These are phyloP conservation scores for Gallinago media DNA, from an alignment of 2,113 vertebrate genomes.

Conservation along the genomic window DNA sequence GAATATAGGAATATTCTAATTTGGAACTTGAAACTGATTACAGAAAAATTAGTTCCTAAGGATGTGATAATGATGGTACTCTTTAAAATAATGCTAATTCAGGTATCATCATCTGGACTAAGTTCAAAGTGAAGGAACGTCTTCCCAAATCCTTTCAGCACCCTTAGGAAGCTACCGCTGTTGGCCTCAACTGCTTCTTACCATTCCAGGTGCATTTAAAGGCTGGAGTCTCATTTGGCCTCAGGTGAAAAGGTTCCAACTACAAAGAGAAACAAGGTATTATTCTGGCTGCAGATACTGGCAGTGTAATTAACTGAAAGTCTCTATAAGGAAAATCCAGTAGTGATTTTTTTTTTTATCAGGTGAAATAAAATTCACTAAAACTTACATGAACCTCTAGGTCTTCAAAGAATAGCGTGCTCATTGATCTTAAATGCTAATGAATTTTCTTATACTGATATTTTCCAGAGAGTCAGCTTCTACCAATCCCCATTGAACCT, in stretches of 20 bases:
- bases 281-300: not conserved
- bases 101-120: not conserved
- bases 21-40: constrained; percentile 5
- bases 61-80: not conserved
- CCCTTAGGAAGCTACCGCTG: not conserved
- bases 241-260: not conserved
- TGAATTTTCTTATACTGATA: not conserved
- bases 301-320: not conserved
- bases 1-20: not conserved
- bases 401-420: not conserved
- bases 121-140: not conserved
- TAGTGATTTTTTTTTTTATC: not conserved
- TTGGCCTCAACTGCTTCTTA: not conserved
- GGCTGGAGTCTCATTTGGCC: not conserved
- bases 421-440: not conserved
- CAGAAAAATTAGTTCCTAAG: not conserved
- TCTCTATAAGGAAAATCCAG: not conserved
- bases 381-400: not conserved
- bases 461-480: not conserved
- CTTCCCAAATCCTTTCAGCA: not conserved
- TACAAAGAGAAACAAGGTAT: not conserved
- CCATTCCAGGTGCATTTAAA: not conserved
- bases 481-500: not conserved
- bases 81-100: constrained; percentile 8
- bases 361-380: not conserved